Evolutionary conservation across 2,888 invertebrate species (phyloP).

Genomic region (Agrypnus murinus): DNA sequence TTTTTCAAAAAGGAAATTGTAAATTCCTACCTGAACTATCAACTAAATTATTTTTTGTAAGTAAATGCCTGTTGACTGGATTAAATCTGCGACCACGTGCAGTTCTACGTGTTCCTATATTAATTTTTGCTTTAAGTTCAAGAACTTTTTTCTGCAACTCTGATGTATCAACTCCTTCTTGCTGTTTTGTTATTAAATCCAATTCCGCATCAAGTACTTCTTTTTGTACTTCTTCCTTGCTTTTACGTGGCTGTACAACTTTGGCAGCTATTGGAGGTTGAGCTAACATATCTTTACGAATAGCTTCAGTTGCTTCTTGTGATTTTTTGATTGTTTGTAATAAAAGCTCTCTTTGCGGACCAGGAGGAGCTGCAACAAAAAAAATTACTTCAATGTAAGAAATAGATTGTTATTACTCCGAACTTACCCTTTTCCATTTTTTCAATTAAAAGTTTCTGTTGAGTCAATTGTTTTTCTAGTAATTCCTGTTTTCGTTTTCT

Average conservation of each 20-base stretch:
- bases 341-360: conserved; percentile 84
- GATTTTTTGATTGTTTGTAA: conserved; percentile 88
- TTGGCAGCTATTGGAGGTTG: conserved; percentile 56
- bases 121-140: conserved; percentile 79
- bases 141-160: conserved; percentile 85
- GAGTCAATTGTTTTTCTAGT: conserved; percentile 90
- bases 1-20: not conserved
- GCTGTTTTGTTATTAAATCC: conserved; percentile 92
- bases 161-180: conserved; percentile 89
- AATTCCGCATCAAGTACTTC: conserved; percentile 93
- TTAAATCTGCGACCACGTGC: conserved; percentile 67
- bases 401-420: not conserved
- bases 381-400: conserved; percentile 13
- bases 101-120: conserved; percentile 67
- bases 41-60: conserved; percentile 68
- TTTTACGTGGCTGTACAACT: conserved; percentile 73
- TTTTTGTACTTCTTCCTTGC: conserved; percentile 88
- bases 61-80: conserved; percentile 65
- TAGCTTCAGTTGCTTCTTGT: conserved; percentile 87
- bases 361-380: conserved; percentile 73
- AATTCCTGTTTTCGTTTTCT: conserved; percentile 90
- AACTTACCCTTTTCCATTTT: conserved; percentile 83
- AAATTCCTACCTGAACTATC: conserved; percentile 53
- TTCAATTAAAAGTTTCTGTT: conserved; percentile 88
- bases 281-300: conserved; percentile 79